Evolutionary conservation across 2,113 vertebrate species (phyloP), one percentile per base, ranked within the genome.

Genomic region (Cryptotis parvus): DNA sequence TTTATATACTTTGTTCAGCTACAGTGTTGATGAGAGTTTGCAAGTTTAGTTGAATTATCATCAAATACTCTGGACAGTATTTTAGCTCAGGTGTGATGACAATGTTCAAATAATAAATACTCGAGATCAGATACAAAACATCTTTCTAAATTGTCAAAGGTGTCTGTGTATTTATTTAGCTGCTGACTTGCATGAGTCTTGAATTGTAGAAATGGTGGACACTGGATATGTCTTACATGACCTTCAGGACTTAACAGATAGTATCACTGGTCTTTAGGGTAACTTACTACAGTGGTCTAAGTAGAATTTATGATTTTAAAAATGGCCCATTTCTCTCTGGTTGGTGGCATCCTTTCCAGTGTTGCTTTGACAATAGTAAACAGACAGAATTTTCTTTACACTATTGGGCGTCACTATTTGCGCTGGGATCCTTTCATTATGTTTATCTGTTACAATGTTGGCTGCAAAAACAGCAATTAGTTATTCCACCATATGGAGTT

Each of bases 31-130:
- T 16, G 72, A 65, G 70, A n/a, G 7, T 81, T 73, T 88, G 18
- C 6, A 72, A 10, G 73, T 55, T 83, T 73, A 92, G 93, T 80
- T 72, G 70, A 89, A 80, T 93, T 87, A 78, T 81, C 43, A 26
- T 70, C 49, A 70, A 66, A 65, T 37, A 72, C 73, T 85, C 14
- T 35, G 12, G 61, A 85, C 27, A 73, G 52, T 81, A 20, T 87
- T 91, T 69, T 81, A 84, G 45, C 22, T 22, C 35, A n/a, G 49
- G 87, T 82, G 90, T 85, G 43, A 92, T 80, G 35, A 73, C 58
- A 91, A 43, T 1, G 55, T 27, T 87, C 24, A 70, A 61, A 52
- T 77, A 91, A 69, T n/a, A 77, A 87, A 43, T 90, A 39, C 27
- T 85, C 33, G 72, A 69, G 43, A 66, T 68, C 22, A 76, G 18